phyloP scores from a whole-genome alignment of 2,888 invertebrate species.

The Drosophila atroscutellata region DNA sequence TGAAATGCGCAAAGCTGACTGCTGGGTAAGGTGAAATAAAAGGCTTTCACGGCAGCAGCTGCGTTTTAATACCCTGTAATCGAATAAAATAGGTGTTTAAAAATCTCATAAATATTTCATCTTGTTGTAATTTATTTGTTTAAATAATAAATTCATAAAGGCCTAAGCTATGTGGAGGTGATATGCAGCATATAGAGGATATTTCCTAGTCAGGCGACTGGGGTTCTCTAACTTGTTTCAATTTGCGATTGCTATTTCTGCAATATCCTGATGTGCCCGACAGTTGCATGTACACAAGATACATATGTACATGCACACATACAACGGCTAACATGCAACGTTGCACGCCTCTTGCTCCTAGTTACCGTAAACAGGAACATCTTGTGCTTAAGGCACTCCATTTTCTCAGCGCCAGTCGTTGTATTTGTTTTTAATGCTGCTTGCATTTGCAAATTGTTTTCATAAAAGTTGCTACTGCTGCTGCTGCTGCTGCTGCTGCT shows the following conservation, averaged over 20 bases:
- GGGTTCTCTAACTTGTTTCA: constrained; percentile 52
- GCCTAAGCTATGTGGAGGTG: neutral
- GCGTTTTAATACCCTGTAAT: constrained; percentile 32
- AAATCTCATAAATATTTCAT: too few species aligned
- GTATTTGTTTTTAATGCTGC: constrained; percentile 64
- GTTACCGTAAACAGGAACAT: constrained; percentile 27
- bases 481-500: neutral
- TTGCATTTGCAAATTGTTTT: constrained; percentile 68
- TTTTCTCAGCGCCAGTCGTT: constrained; percentile 9
- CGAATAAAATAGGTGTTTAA: too few species aligned
- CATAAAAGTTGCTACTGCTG: constrained; percentile 52
- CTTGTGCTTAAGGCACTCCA: constrained; percentile 34
- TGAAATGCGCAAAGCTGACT: constrained; percentile 13
- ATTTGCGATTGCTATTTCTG: constrained; percentile 67
- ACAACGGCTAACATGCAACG: constrained; percentile 55
- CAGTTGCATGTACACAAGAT: neutral
- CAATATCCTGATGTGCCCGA: neutral
- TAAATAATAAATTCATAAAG: neutral
- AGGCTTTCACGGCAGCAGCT: constrained; percentile 7
- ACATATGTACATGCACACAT: neutral
- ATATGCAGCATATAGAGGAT: neutral
- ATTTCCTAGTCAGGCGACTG: neutral
- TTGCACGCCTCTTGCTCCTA: constrained; percentile 25
- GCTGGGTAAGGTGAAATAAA: neutral
- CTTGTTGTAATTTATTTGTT: too few species aligned